These are phyloP conservation scores for Acromyrmex heyeri DNA, from an alignment of 1,140 invertebrate genomes.

Conservation along the genomic window DNA sequence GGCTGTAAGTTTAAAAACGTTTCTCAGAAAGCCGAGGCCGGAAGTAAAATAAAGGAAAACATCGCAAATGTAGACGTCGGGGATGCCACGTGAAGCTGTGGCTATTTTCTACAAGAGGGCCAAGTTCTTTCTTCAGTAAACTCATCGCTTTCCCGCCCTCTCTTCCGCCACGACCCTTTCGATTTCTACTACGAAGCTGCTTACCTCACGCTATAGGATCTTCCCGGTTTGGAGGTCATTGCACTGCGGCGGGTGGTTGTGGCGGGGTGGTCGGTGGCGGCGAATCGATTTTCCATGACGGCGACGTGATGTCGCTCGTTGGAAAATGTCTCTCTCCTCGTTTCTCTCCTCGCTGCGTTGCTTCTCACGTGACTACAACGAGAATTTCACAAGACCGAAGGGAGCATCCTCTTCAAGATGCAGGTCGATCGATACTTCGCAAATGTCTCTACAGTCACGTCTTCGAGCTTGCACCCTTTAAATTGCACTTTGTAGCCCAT, in stretches of 20 bases:
- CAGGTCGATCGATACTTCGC: conserved; percentile 65
- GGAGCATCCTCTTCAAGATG: conserved; percentile 63
- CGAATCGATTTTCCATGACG: conserved; percentile 81
- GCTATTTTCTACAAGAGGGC: conserved; percentile 69
- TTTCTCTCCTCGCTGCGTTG: conserved; percentile 26
- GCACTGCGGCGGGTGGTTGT: conserved; percentile 79
- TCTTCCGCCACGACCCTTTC: conserved; percentile 4
- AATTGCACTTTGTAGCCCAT: background rate
- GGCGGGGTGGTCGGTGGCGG: conserved; percentile 70
- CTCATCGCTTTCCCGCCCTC: conserved; percentile 18
- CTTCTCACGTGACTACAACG: conserved; percentile 62
- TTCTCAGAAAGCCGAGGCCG: conserved; percentile 52
- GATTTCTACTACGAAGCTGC: conserved; percentile 63
- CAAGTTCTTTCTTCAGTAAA: conserved; percentile 43
- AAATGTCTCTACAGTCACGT: conserved; percentile 15
- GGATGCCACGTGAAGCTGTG: conserved; percentile 37
- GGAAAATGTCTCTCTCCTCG: conserved; percentile 28
- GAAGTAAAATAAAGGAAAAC: conserved; percentile 73
- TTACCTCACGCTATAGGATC: conserved; percentile 84
- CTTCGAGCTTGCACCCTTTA: background rate
- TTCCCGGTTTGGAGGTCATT: conserved; percentile 86
- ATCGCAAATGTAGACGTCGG: conserved; percentile 67
- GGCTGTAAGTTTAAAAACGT: conserved; percentile 32
- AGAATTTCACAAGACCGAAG: conserved; percentile 39
- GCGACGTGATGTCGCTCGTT: conserved; percentile 55